Evolutionary conservation across 1,140 invertebrate genomes (phyloP).

Genomic region (Temnothorax nylanderi): DNA sequence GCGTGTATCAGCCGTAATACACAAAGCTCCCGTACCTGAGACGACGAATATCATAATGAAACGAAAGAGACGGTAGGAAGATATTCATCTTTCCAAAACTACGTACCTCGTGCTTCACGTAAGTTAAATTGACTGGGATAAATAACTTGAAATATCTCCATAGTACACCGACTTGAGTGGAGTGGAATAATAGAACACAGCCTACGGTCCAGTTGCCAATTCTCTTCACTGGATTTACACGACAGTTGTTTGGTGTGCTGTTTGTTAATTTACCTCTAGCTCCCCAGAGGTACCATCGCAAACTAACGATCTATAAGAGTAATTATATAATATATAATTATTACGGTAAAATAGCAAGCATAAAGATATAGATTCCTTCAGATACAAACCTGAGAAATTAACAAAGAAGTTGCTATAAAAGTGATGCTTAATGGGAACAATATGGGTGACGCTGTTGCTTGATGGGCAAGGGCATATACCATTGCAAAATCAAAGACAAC

Average conservation of each 20-base stretch:
- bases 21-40: conserved; percentile 88
- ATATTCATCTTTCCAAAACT: not conserved
- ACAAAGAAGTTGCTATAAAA: conserved; percentile 89
- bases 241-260: conserved; percentile 64
- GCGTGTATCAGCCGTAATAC: conserved; percentile 94
- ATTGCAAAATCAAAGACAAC: conserved; percentile 95
- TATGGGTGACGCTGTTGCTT: conserved; percentile 85
- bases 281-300: conserved; percentile 85
- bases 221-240: conserved; percentile 74
- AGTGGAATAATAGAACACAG: conserved; percentile 89
- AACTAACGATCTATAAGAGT: conserved; percentile 79
- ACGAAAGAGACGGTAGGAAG: not conserved
- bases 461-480: conserved; percentile 92
- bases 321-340: not conserved
- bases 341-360: not conserved
- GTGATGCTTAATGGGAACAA: conserved; percentile 89
- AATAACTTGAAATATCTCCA: conserved; percentile 96
- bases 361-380: not conserved
- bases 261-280: conserved; percentile 81
- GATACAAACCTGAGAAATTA: conserved; percentile 90
- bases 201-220: conserved; percentile 82
- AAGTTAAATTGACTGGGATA: conserved; percentile 93
- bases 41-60: not conserved
- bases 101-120: conserved; percentile 93
- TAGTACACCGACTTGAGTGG: conserved; percentile 93